Base-by-base conservation (phyloP, 2,797 vertebrate species). In the Aeoliscus strigatus region DNA sequence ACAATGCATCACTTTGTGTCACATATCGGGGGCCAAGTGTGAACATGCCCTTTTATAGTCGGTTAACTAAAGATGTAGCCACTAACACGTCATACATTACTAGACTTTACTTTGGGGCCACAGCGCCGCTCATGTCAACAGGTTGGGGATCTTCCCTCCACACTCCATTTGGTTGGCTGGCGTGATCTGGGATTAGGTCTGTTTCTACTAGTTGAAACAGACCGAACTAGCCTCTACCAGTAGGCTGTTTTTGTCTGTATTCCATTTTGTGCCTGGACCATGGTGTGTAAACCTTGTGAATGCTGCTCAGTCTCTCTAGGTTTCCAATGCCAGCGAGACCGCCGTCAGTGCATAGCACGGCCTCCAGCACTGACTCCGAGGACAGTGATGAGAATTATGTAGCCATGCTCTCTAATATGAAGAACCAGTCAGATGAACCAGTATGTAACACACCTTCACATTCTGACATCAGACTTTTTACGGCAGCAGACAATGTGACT, bases 371-470 rank as follows among this genome's bases (percentile, higher is more conserved):
- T 74, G 96, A 99, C 86, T 99, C 96, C 1, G 96, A 95, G 12
- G 96, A 98, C 74, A 92, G 90, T 76, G 94, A 97, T 64, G 96
- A 97, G 85, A 94, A 94, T 89, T 98, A 98, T 80, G 94, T 99
- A 78, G 71, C 92, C 88, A 99, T 99, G 96, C 89, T 92, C 72
- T 87, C 93, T 87, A 97, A 90, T 90, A 89, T 93, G 73, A 46
- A 46, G 43, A 46, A 46, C 83, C 93, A 81, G 9, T 74, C 90
- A 83, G 96, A 99, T 77, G 95, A 98, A 79, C 83, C 91, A 78
- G 94, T 98, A 95, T 81, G 94, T 96, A 90, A 87, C 79, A 83
- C 79, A 68, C 64, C 79, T 75, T 70, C 71, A 48, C 67, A 58
- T 52, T 73, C 56, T 66, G 38, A 77, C 51, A 44, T 44, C 58